Conservation (phyloP, 2,888 invertebrate species). For the Cerceris rybyensis region DNA sequence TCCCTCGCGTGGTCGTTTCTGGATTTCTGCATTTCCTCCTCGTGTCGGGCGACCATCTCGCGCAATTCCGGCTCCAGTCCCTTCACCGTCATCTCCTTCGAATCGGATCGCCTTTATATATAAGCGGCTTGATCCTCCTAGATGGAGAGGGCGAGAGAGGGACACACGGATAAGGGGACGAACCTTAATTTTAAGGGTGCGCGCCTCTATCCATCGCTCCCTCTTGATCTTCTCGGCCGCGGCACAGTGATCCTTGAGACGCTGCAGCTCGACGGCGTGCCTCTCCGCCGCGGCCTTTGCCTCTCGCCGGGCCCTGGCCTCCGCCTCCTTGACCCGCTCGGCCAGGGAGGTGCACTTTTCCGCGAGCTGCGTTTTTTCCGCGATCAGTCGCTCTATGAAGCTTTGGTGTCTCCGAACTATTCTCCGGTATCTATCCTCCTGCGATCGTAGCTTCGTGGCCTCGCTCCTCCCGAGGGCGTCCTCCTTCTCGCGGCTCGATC, state of each 20-base stretch:
- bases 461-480: slow-evolving; percentile 81
- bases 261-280: slow-evolving; percentile 88
- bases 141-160: not conserved
- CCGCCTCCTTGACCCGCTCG: slow-evolving; percentile 86
- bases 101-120: not conserved
- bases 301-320: slow-evolving; percentile 86
- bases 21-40: slow-evolving; percentile 87
- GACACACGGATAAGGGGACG: not conserved
- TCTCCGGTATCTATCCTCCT: slow-evolving; percentile 88
- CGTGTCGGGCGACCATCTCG: slow-evolving; percentile 89
- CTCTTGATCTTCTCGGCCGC: slow-evolving; percentile 89
- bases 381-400: slow-evolving; percentile 90
- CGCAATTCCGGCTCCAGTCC: slow-evolving; percentile 93
- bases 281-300: slow-evolving; percentile 89
- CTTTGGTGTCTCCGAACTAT: slow-evolving; percentile 90
- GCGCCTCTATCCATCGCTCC: slow-evolving; percentile 92
- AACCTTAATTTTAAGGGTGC: slow-evolving; percentile 82
- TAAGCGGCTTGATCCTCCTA: not conserved
- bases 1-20: slow-evolving; percentile 86
- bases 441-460: slow-evolving; percentile 83
- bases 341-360: slow-evolving; percentile 89
- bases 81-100: slow-evolving; percentile 91
- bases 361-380: slow-evolving; percentile 90
- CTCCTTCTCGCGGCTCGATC: slow-evolving; percentile 80
- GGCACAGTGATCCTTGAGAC: slow-evolving; percentile 89